Conservation (phyloP, 53 echinoderm and acorn worm species). For the Echinometra lucunter region DNA sequence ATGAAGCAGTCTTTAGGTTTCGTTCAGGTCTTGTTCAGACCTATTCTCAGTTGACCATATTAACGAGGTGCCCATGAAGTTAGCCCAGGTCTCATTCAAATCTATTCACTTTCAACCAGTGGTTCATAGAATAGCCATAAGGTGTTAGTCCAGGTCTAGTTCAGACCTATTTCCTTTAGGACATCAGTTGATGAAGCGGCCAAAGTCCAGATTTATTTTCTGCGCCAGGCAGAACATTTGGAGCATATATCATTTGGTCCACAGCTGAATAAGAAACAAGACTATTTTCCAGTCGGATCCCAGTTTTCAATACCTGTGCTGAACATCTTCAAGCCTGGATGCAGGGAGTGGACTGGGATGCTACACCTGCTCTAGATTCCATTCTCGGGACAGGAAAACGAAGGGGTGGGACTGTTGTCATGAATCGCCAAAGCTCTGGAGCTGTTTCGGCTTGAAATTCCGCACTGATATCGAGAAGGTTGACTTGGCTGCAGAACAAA, state of each 20-base stretch:
- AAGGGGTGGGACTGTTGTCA: constrained; percentile 20
- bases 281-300: neutral
- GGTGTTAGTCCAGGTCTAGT: neutral
- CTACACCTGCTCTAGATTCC: neutral
- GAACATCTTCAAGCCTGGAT: neutral
- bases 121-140: too few relatives aligned
- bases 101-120: neutral
- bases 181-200: neutral
- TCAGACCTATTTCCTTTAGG: neutral
- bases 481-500: constrained; percentile 74
- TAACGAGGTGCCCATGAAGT: too few relatives aligned
- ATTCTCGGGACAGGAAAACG: neutral
- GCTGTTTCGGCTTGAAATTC: constrained; percentile 78
- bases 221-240: neutral
- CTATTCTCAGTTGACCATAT: too few relatives aligned
- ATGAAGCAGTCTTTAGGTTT: neutral
- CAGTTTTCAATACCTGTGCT: neutral
- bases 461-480: constrained; percentile 74
- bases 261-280: neutral
- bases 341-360: neutral
- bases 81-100: too few relatives aligned
- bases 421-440: constrained; percentile 71
- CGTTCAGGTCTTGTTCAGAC: too few relatives aligned
- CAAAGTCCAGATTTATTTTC: neutral
- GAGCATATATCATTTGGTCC: neutral